phyloP scores from a whole-genome alignment of 1,140 invertebrate genomes.

The Lucilia cuprina region DNA sequence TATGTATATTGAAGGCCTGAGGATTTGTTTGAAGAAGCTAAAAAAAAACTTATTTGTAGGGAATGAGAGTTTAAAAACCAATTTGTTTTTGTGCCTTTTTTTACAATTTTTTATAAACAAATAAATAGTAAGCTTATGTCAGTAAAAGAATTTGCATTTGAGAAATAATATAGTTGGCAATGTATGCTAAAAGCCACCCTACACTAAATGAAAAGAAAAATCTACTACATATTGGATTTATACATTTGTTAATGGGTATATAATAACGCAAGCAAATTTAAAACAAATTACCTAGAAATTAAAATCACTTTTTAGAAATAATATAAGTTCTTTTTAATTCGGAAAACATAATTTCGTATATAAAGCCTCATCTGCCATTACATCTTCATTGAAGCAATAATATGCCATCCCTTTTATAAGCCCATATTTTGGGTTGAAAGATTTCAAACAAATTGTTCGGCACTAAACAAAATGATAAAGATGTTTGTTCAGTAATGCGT shows the following conservation, averaged over 20 bases:
- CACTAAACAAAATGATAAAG: conserved; percentile 20
- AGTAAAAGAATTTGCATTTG: not conserved
- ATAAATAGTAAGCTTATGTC: not conserved
- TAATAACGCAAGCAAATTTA: too few relatives aligned
- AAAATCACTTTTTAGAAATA: too few relatives aligned
- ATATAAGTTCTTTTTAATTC: too few relatives aligned
- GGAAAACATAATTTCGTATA: too few relatives aligned
- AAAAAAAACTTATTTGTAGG: not conserved
- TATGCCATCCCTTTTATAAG: too few relatives aligned
- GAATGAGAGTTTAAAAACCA: not conserved
- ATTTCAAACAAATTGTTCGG: not conserved
- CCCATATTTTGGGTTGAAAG: not conserved
- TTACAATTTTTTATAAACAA: not conserved
- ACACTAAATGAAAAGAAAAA: too few relatives aligned
- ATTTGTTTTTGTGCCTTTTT: not conserved
- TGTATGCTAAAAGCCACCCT: too few relatives aligned
- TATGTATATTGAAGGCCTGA: not conserved
- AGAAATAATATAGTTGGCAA: not conserved
- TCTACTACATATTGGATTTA: too few relatives aligned
- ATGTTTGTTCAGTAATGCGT: conserved; percentile 32
- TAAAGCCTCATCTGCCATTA: too few relatives aligned
- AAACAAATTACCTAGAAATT: too few relatives aligned
- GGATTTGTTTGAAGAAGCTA: not conserved
- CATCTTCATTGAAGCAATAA: too few relatives aligned
- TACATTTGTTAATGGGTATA: too few relatives aligned